Evolutionary conservation across 2,888 invertebrate species (phyloP).

Genomic region (Dasypolia templi): DNA sequence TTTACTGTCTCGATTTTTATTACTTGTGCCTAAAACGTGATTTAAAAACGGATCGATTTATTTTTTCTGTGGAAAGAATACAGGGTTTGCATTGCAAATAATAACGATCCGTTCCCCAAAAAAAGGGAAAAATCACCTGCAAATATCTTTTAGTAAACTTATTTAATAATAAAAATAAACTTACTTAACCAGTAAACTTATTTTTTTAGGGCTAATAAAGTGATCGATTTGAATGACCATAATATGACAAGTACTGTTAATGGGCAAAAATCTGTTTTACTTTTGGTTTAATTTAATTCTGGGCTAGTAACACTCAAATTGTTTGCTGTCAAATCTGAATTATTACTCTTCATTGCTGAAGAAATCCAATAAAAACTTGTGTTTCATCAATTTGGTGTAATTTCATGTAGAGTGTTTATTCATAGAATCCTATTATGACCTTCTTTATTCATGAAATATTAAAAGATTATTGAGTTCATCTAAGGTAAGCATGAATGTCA

Average conservation of each 20-base stretch:
- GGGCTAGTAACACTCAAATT: conserved; percentile 43
- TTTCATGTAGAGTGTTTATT: conserved; percentile 54
- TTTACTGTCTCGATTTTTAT: not conserved
- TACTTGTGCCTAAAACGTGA: not conserved
- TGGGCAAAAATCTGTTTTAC: not conserved
- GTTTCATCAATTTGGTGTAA: conserved; percentile 56
- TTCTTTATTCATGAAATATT: conserved; percentile 52
- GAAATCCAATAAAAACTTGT: conserved; percentile 64
- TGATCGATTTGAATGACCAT: too few species aligned
- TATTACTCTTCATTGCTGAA: conserved; percentile 60
- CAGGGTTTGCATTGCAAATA: not conserved
- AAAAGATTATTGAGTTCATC: conserved; percentile 51
- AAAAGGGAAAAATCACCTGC: not conserved
- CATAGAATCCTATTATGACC: conserved; percentile 59
- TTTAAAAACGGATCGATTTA: not conserved
- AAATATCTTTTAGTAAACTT: not conserved
- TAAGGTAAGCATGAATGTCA: conserved; percentile 60
- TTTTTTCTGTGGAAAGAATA: not conserved
- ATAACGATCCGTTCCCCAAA: not conserved
- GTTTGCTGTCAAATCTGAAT: conserved; percentile 65
- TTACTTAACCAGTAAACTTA: too few species aligned
- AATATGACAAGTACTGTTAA: not conserved
- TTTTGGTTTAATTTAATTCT: not conserved
- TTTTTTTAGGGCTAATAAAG: too few species aligned
- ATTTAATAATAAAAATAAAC: too few species aligned